A percentile compares a stretch with the other conserved stretches of the same genome.
Conservation (phyloP, 2,797 vertebrate species). For the Tokudaia tokunoshimensis region DNA sequence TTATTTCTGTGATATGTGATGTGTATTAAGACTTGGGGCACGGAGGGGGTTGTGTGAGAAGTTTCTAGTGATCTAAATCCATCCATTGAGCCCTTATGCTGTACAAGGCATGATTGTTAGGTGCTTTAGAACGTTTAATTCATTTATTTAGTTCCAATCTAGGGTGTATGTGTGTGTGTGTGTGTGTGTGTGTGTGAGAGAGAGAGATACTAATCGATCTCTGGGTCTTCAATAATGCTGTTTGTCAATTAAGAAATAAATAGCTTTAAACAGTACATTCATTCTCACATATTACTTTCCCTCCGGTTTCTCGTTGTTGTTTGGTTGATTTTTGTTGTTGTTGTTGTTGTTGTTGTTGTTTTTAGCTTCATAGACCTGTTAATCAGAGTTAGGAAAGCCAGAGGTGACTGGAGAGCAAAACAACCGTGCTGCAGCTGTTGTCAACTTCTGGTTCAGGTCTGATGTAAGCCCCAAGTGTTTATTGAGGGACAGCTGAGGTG, state of each 20-base stretch:
- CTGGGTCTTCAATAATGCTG: background rate
- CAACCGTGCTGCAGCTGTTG: conserved; percentile 38
- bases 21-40: conserved; percentile 2
- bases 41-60: background rate
- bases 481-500: conserved; percentile 66
- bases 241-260: conserved; percentile 41
- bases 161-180: conserved; percentile 7
- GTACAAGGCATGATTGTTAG: background rate
- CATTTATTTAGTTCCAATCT: conserved; percentile 33
- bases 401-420: background rate
- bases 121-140: background rate
- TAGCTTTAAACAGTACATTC: background rate
- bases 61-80: background rate
- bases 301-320: background rate
- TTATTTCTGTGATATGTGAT: background rate
- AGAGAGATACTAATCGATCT: conserved; percentile 7
- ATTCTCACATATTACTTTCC: background rate
- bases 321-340: background rate
- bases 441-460: conserved; percentile 50
- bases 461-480: conserved; percentile 63
- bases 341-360: background rate
- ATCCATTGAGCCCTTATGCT: background rate
- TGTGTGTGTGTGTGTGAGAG: background rate
- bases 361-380: conserved; percentile 35
- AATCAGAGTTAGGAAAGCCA: conserved; percentile 54